A percentile compares a stretch with the other conserved stretches of the same genome.
Conservation (phyloP, 2,888 invertebrate species). For the Lasioglossum oenotherae region DNA sequence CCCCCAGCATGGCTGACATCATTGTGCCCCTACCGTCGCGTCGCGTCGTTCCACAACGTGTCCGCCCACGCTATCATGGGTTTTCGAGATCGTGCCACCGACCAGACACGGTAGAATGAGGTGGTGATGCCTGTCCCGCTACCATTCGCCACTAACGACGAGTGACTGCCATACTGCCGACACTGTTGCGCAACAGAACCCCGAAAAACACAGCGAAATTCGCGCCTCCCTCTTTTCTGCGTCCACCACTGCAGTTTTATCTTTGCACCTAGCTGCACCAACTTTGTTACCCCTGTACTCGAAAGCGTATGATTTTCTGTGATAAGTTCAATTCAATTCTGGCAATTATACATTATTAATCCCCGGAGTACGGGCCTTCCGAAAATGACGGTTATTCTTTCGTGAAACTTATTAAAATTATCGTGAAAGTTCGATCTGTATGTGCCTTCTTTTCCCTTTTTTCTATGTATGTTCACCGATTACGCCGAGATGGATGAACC, state of each 20-base stretch:
- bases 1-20: constrained; percentile 32
- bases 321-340: no score
- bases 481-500: no score
- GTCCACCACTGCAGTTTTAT: not conserved
- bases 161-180: constrained; percentile 10
- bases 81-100: constrained; percentile 41
- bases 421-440: no score
- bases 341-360: no score
- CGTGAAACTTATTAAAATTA: no score
- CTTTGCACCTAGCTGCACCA: not conserved
- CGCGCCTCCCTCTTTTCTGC: no score
- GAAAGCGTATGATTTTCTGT: no score
- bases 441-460: no score
- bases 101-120: constrained; percentile 44
- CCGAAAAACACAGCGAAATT: not conserved
- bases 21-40: constrained; percentile 10
- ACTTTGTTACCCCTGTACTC: no score
- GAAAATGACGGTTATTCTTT: no score
- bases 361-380: no score
- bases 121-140: constrained; percentile 40
- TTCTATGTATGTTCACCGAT: no score
- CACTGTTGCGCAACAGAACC: not conserved
- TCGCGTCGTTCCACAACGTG: constrained; percentile 32
- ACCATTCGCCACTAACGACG: constrained; percentile 39
- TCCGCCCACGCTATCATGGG: constrained; percentile 35